phyloP scores from a whole-genome alignment of 2,888 invertebrate genomes.

The Hipparchia semele region DNA sequence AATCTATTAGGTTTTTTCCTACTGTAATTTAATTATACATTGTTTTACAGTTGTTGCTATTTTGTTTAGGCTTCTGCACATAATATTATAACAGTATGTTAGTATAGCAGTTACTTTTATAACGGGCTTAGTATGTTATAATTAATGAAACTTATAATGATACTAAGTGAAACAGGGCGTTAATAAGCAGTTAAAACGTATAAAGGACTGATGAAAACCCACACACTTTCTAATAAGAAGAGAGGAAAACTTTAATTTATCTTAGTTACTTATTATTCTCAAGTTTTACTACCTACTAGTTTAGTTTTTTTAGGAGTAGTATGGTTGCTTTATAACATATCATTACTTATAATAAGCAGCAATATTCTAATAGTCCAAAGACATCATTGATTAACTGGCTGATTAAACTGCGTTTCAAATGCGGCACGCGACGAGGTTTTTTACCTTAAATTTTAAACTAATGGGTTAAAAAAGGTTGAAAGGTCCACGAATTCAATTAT shows the following conservation, averaged over 20 bases:
- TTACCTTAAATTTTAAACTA: no score
- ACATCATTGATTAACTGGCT: no score
- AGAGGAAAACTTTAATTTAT: conserved; percentile 16
- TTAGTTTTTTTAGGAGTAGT: background rate
- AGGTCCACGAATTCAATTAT: no score
- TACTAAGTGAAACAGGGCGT: conserved; percentile 40
- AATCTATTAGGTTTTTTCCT: no score
- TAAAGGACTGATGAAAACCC: conserved; percentile 38
- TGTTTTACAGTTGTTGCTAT: background rate
- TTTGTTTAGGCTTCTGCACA: conserved; percentile 3
- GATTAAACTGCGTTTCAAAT: no score
- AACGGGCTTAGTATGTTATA: conserved; percentile 41
- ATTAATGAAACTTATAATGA: conserved; percentile 45
- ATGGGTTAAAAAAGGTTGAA: no score
- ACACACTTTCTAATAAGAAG: conserved; percentile 34
- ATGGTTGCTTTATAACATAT: background rate
- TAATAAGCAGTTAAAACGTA: conserved; percentile 50
- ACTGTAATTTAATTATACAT: background rate
- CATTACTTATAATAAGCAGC: no score
- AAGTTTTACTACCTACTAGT: background rate
- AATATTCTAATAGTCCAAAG: background rate
- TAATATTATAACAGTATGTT: background rate
- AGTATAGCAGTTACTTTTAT: conserved; percentile 22
- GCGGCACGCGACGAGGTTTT: no score
- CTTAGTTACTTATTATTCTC: conserved; percentile 3